Percentiles rank a stretch among this genome's conserved stretches.
Conservation (phyloP, 2,797 vertebrate genomes). For the Anisognathus igniventris region DNA sequence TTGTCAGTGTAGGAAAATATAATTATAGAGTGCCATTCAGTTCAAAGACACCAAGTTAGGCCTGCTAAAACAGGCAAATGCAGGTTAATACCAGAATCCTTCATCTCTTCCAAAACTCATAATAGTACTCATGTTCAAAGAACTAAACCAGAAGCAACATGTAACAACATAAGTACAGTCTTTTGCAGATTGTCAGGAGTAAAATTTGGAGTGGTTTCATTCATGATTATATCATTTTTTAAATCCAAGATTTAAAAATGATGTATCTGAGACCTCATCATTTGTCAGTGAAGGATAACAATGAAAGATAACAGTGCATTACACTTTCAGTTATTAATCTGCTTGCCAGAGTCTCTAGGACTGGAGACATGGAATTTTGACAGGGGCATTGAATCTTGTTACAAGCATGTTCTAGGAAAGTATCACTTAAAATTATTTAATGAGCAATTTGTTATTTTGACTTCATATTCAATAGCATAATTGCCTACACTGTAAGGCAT, state of each 20-base stretch:
- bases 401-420: background rate
- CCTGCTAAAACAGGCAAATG: background rate
- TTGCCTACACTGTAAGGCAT: background rate
- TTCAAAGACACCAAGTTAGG: background rate
- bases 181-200: background rate
- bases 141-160: background rate
- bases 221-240: background rate
- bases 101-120: background rate
- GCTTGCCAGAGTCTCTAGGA: background rate
- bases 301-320: background rate
- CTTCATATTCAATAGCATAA: background rate
- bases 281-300: background rate
- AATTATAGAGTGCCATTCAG: background rate
- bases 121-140: background rate
- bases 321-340: constrained; percentile 17
- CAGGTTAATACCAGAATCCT: background rate
- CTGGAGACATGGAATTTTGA: constrained; percentile 14
- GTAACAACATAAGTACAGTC: background rate
- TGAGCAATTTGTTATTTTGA: constrained; percentile 47
- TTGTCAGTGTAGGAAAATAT: background rate
- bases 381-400: constrained; percentile 23
- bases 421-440: constrained; percentile 39
- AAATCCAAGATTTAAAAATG: background rate
- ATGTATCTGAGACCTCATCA: background rate
- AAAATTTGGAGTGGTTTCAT: background rate